Evolutionary conservation across 2,113 vertebrate species (phyloP).

Genomic region (Oreotrochilus melanogaster): DNA sequence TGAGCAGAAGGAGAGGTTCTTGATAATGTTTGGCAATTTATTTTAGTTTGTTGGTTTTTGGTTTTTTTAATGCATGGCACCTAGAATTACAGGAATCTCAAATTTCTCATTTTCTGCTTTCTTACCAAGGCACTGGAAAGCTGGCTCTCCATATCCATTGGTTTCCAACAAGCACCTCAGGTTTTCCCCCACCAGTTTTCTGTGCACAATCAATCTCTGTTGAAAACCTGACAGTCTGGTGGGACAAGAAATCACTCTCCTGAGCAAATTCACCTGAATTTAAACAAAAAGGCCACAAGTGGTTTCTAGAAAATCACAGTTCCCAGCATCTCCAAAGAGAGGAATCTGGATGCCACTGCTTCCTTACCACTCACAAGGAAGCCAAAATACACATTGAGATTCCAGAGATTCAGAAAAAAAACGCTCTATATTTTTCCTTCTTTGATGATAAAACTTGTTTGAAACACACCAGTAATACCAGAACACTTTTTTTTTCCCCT

Average conservation of each 20-base stretch:
- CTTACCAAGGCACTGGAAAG: not conserved
- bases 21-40: rapidly evolving
- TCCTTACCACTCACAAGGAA: not conserved
- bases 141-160: not conserved
- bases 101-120: not conserved
- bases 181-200: not conserved
- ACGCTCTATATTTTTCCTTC: not conserved
- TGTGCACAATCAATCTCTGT: not conserved
- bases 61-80: not conserved
- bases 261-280: not conserved
- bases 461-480: not conserved
- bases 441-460: not conserved
- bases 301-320: not conserved
- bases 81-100: not conserved
- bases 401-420: not conserved
- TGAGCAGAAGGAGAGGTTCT: not conserved
- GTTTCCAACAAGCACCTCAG: not conserved
- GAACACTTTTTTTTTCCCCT: rapidly evolving
- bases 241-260: not conserved
- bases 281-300: not conserved
- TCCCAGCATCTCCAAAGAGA: not conserved
- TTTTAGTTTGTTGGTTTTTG: not conserved
- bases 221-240: not conserved
- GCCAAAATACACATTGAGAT: not conserved
- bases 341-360: rapidly evolving